phyloP scores from a whole-genome alignment of 1,140 invertebrate species.

The Nasonia vitripennis region DNA sequence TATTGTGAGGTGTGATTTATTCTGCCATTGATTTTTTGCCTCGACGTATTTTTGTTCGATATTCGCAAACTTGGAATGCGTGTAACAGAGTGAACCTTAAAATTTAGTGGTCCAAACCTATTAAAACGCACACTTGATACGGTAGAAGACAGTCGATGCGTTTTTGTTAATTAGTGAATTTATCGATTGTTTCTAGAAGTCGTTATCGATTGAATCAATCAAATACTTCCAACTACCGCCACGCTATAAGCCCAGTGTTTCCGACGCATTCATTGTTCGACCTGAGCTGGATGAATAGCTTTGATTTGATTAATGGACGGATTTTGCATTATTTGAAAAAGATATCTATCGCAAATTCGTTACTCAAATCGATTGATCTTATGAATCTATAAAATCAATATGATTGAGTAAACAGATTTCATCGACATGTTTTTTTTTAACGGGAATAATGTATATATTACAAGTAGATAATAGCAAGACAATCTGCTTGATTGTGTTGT shows the following conservation, averaged over 20 bases:
- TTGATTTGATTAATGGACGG: background rate
- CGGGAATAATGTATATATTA: background rate
- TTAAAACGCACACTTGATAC: background rate
- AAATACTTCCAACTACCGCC: constrained; percentile 16
- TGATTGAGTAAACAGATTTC: constrained; percentile 6
- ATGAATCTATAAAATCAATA: constrained; percentile 25
- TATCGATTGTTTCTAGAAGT: constrained; percentile 9
- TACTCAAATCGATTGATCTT: constrained; percentile 36
- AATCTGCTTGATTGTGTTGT: constrained; percentile 19
- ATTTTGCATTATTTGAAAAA: background rate
- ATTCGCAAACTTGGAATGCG: background rate
- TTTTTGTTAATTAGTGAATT: constrained; percentile 26
- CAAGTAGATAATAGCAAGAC: constrained; percentile 12
- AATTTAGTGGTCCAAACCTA: constrained; percentile 40
- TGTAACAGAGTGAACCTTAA: background rate
- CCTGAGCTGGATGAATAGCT: background rate
- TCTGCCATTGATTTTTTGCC: constrained; percentile 3
- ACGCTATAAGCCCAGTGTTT: background rate
- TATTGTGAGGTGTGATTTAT: background rate
- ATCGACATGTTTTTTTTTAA: background rate
- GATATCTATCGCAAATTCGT: background rate
- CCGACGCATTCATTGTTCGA: background rate
- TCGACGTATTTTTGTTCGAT: no score
- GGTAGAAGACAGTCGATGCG: background rate
- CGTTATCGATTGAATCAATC: constrained; percentile 32